These are phyloP conservation scores for Drosophila nebulosa DNA, from an alignment of 1,140 invertebrate genomes.

Conservation along the genomic window DNA sequence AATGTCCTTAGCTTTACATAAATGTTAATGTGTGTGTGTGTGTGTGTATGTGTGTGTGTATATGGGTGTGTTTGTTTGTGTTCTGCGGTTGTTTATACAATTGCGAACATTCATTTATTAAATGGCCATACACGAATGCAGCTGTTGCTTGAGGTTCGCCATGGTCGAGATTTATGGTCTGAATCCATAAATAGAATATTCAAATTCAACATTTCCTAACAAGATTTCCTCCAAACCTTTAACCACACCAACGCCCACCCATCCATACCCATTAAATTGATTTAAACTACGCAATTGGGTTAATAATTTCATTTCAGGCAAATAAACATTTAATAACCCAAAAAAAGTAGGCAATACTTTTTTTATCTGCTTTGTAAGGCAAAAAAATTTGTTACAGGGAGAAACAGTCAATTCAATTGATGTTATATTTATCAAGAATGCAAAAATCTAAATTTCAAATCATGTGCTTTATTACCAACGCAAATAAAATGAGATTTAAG, in stretches of 20 bases:
- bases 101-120: conserved; percentile 12
- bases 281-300: neutral
- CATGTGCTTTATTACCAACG: no score
- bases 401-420: no score
- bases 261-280: neutral
- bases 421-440: no score
- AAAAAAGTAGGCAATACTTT: neutral
- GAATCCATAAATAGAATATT: conserved; percentile 7
- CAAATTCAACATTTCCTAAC: neutral
- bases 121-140: conserved; percentile 1
- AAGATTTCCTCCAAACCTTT: neutral
- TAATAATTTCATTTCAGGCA: neutral
- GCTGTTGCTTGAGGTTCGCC: conserved; percentile 8
- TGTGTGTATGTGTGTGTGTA: neutral
- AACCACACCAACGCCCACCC: no score
- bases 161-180: conserved; percentile 4
- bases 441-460: no score
- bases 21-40: neutral
- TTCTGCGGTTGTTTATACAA: conserved; percentile 4
- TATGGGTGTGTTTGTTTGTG: neutral
- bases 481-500: no score
- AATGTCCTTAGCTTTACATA: conserved; percentile 1
- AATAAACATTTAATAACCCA: neutral
- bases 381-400: no score
- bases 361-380: neutral